Evolutionary conservation across 2,797 vertebrate genomes (phyloP).

Genomic region (Gephyroberyx darwinii): DNA sequence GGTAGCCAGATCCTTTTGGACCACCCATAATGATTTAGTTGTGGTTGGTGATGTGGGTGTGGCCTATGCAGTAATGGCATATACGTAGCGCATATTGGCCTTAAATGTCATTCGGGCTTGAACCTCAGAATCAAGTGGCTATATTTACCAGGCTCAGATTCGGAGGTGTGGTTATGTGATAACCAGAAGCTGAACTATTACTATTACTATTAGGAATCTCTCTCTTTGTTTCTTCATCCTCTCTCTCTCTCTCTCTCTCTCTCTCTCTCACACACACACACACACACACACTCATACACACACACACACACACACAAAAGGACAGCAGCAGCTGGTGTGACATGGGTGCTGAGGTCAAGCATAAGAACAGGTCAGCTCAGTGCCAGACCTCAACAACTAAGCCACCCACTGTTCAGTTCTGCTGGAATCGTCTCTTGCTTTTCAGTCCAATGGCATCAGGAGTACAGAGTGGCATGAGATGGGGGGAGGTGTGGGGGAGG

Average conservation of each 20-base stretch:
- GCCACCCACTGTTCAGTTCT: conserved; percentile 42
- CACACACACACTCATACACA: background rate
- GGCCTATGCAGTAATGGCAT: too few relatives aligned
- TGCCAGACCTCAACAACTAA: conserved; percentile 19
- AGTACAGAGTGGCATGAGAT: conserved; percentile 35
- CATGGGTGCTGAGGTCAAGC: conserved; percentile 45
- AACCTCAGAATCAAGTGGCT: too few relatives aligned
- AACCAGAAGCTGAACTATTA: conserved; percentile 28
- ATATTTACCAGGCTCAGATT: conserved; percentile 1
- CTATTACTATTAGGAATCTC: conserved; percentile 2
- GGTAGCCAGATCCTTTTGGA: too few relatives aligned
- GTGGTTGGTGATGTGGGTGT: too few relatives aligned
- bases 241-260: background rate
- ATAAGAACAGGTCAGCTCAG: conserved; percentile 54
- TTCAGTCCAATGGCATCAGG: conserved; percentile 42
- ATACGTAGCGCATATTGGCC: too few relatives aligned
- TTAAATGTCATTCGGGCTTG: too few relatives aligned
- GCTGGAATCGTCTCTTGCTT: conserved; percentile 13
- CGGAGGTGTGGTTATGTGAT: conserved; percentile 23
- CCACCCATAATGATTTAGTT: too few relatives aligned
- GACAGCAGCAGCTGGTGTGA: conserved; percentile 73
- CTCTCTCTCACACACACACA: conserved; percentile 1
- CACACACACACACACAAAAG: conserved; percentile 20
- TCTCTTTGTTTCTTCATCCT: background rate
- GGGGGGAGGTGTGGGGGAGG: background rate